Conservation (phyloP, 1,140 invertebrate species). For the Aleiodes sp. region DNA sequence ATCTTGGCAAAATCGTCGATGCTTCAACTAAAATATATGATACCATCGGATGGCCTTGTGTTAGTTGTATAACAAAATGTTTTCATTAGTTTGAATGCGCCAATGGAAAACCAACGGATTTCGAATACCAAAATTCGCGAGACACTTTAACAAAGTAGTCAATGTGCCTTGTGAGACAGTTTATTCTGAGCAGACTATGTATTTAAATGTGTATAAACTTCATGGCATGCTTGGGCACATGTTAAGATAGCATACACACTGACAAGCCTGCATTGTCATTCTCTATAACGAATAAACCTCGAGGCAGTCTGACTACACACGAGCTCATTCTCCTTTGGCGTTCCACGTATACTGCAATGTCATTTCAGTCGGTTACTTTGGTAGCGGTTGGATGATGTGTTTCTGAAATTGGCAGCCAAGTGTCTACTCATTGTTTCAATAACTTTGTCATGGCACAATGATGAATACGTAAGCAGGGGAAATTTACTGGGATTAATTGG, state of each 20-base stretch:
- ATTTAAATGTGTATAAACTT: no score
- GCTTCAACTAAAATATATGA: neutral
- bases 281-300: neutral
- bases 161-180: no score
- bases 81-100: neutral
- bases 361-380: slow-evolving; percentile 10
- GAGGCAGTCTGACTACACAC: neutral
- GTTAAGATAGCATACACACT: no score
- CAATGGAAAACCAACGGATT: neutral
- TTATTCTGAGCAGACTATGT: no score
- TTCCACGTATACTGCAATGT: neutral
- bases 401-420: slow-evolving; percentile 3
- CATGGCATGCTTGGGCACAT: no score
- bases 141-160: no score
- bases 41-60: neutral
- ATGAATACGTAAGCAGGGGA: neutral
- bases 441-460: neutral
- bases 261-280: neutral
- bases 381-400: neutral
- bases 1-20: slow-evolving; percentile 42
- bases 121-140: no score
- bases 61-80: neutral
- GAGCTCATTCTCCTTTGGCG: neutral
- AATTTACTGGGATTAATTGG: neutral
- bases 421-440: slow-evolving; percentile 6